Percentiles rank a stretch among this genome's conserved stretches.
phyloP scores from a whole-genome alignment of 2,113 vertebrate species.

The Platichthys stellatus region DNA sequence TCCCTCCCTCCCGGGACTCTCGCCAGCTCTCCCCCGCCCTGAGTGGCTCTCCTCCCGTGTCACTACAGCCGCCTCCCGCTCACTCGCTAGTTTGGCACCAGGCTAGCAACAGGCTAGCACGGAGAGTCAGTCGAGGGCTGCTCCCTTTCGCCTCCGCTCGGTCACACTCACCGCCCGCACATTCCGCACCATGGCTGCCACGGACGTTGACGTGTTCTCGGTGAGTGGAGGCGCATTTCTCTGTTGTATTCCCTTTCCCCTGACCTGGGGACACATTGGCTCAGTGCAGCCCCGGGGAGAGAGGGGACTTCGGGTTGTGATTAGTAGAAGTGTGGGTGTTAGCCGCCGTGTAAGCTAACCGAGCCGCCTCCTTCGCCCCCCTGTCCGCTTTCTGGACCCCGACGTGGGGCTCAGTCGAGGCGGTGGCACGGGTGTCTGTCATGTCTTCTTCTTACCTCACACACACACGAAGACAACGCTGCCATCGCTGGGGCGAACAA shows the following conservation, averaged over 20 bases:
- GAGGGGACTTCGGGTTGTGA: constrained; percentile 14
- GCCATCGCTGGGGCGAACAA: not conserved
- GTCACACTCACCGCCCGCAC: constrained; percentile 37
- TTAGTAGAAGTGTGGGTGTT: constrained; percentile 45
- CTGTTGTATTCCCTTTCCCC: not conserved
- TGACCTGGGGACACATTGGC: not conserved
- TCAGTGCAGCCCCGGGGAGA: not conserved
- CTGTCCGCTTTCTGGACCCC: constrained; percentile 10
- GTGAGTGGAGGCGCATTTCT: constrained; percentile 76
- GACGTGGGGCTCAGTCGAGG: constrained; percentile 33
- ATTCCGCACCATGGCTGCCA: constrained; percentile 89
- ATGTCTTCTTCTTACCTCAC: constrained; percentile 2
- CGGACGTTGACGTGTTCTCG: constrained; percentile 90
- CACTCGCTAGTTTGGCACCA: constrained; percentile 40
- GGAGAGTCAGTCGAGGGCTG: constrained; percentile 80
- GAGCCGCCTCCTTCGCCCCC: constrained; percentile 27
- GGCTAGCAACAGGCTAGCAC: constrained; percentile 46
- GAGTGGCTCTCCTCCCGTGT: constrained; percentile 17
- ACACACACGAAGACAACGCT: not conserved
- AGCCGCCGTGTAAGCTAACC: constrained; percentile 43
- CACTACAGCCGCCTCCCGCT: too few relatives aligned
- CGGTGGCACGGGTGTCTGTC: constrained; percentile 17
- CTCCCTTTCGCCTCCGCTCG: constrained; percentile 67
- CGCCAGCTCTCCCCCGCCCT: constrained; percentile 27
- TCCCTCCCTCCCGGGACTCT: constrained; percentile 18